Evolutionary conservation across 2,797 vertebrate species (phyloP), one percentile per base, ranked within the genome.

Genomic region (Rhadinocentrus ornatus): DNA sequence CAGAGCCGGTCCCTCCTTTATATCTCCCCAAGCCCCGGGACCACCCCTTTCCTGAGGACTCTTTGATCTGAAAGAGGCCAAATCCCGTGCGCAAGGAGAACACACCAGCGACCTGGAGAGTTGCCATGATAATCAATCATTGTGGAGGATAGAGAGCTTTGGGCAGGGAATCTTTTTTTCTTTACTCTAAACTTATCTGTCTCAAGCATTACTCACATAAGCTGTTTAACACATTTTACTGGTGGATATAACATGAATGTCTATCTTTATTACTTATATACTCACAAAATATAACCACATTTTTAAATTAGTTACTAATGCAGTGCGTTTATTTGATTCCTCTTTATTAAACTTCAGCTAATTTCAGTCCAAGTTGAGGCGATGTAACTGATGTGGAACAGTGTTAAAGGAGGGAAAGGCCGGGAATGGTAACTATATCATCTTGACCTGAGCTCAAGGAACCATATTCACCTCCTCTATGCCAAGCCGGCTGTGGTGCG

Each of bases 61-160:
- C 91, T 95, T 94, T 95, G 93, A 95, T 93, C 81, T 89, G 54
- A 71, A 71, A 77, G 86, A 82, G 78, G 86, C 82, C 84, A 87
- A 85, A 84, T 87, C 89, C 75, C 74, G 89, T 91, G 88, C 85
- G 89, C 80, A 89, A 89, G 69, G 73, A 89, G 80, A 93, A 90
- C 93, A 92, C 90, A 94, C 84, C 83, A 92, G 81, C 80, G 80
- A 69, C 71, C 77, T 93, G 93, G 92, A 91, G 76, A 85, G 34
- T 18, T 69, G 93, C 93, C 93, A 94, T 80, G 60, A 87, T 86
- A 88, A 93, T 94, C 91, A 95, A 95, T 94, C 93, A 94, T 66
- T 58, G 81, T 64, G 82, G 84, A 89, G 72, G 71, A 66, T 24
- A 55, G 83, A 75, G 70, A 75, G 71, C 41, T 71, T 24, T 78